Base-by-base conservation (phyloP, 2,888 invertebrate genomes). In the Drosophila meridiana region DNA sequence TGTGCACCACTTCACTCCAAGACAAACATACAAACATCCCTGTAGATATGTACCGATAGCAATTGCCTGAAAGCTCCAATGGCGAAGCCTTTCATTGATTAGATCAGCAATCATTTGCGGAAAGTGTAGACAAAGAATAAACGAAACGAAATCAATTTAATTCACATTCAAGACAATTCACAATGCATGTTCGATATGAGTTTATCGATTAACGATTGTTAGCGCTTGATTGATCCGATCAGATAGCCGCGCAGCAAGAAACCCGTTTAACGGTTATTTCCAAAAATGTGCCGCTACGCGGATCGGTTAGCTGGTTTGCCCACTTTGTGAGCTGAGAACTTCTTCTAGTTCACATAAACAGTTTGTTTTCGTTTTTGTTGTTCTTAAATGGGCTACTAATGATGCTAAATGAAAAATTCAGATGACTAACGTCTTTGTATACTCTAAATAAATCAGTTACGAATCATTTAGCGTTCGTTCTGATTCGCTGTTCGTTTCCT, bases 401-500 rank as follows among this genome's bases (percentile, higher is more conserved):
- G 56, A 52, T 63, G 43, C 56, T 57, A 66, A 76, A 72, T 66
- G 50, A 42, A 60, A 63, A 53, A 50, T 45, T 50, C 57, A 50
- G 42, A 48, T 57, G 32, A 38, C 26, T 28, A 57, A 42, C 36
- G 56, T 61, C 48, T 70, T 20, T 40, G 45, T 67, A 53, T 62
- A 59, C 55, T 55, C 40, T 48, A 57, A 64, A 60, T 48, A 66
- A 86, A 76, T 74, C 62, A 47, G 62, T 74, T 81, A 68, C 34
- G 36, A 61, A 57, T 43, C 48, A 74, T 74, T 80, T 69, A 67
- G 20, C 53, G 34, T 34, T 36, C 53, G 38, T 63, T 71, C 28
- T 69, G 68, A 79, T 76, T 80, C 57, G 63, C 34, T 62, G 59
- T 73, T 70, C 69, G 38, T 75, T 69, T 77, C n/a, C 30, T 56